These are phyloP conservation scores for Xylocampa areola DNA, from an alignment of 2,888 invertebrate genomes.

Conservation along the genomic window DNA sequence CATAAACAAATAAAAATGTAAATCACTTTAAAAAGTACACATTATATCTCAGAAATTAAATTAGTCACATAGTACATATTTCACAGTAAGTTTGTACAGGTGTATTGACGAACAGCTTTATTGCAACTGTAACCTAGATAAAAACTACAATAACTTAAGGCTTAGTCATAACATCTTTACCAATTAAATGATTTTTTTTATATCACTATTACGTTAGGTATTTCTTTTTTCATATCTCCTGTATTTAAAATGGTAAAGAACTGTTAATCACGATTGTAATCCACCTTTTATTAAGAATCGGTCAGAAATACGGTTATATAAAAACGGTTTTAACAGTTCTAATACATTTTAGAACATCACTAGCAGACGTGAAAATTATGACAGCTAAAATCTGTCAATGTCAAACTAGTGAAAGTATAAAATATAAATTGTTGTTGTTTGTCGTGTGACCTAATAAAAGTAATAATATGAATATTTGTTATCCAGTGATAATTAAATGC, in stretches of 20 bases:
- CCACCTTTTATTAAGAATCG: no score
- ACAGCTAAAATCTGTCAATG: not conserved
- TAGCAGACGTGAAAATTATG: slow-evolving; percentile 1
- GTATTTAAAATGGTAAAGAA: no score
- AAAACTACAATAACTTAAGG: not conserved
- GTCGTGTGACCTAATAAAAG: slow-evolving; percentile 3
- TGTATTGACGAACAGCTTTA: slow-evolving; percentile 61
- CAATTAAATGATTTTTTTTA: no score
- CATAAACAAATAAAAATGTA: slow-evolving; percentile 24
- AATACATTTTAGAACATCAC: no score
- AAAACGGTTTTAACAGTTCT: no score
- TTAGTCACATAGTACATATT: slow-evolving; percentile 62
- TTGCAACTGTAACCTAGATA: slow-evolving; percentile 29
- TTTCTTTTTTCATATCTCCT: no score
- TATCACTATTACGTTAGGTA: no score
- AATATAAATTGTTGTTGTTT: slow-evolving; percentile 4
- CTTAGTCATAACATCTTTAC: not conserved
- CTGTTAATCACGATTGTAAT: no score
- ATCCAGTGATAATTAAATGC: not conserved
- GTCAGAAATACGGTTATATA: no score
- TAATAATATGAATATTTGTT: slow-evolving; percentile 8
- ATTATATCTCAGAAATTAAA: slow-evolving; percentile 58
- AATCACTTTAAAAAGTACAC: slow-evolving; percentile 43
- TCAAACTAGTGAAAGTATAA: slow-evolving; percentile 3
- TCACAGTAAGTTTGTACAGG: slow-evolving; percentile 72